Conservation (phyloP, 2,888 invertebrate genomes). For the Drosophila parthenogenetica region DNA sequence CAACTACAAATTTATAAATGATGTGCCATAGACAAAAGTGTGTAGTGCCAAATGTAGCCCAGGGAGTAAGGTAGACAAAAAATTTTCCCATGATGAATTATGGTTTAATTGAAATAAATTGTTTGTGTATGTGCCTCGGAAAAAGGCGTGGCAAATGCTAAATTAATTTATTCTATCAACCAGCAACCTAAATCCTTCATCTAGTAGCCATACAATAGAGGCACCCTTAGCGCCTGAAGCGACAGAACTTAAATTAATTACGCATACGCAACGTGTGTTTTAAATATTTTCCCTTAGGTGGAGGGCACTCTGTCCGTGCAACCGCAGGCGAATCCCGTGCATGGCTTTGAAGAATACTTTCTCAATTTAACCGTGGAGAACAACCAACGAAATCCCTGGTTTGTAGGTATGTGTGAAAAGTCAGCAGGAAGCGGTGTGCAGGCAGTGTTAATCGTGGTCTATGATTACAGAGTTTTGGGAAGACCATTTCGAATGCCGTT, state of each 20-base stretch:
- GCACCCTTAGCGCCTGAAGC: background rate
- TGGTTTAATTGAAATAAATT: constrained; percentile 80
- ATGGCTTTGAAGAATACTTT: constrained; percentile 95
- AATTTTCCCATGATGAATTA: constrained; percentile 74
- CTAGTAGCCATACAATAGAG: background rate
- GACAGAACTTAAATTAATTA: constrained; percentile 59
- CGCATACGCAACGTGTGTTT: constrained; percentile 60
- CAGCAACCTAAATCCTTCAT: background rate
- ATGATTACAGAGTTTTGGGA: constrained; percentile 95
- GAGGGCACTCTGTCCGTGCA: constrained; percentile 98
- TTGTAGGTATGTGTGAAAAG: constrained; percentile 90
- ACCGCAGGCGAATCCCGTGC: constrained; percentile 95
- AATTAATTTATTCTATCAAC: constrained; percentile 61
- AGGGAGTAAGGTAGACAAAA: constrained; percentile 26
- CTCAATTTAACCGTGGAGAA: constrained; percentile 92
- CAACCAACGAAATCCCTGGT: constrained; percentile 97
- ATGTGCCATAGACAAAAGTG: constrained; percentile 39
- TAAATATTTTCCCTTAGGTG: constrained; percentile 85
- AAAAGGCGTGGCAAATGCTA: constrained; percentile 33
- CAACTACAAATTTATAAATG: constrained; percentile 69
- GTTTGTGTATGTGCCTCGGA: constrained; percentile 48
- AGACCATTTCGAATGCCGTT: constrained; percentile 95
- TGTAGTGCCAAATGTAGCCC: too few relatives aligned
- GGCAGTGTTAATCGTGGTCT: background rate
- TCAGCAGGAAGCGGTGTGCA: too few relatives aligned